phyloP scores from a whole-genome alignment of 1,140 invertebrate genomes.

The Trypoxylus dichotomus region DNA sequence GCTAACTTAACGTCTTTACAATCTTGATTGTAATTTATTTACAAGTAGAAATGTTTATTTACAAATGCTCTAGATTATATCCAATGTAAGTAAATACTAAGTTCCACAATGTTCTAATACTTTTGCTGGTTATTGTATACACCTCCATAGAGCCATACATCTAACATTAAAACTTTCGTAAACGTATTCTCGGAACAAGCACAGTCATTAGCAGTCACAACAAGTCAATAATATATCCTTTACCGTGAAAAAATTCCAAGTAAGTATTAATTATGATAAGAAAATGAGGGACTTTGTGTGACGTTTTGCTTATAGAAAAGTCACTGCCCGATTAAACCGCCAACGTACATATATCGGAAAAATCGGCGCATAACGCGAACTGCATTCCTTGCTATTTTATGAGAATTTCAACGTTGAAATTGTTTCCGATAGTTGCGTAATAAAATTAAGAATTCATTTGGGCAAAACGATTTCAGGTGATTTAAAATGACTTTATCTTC shows the following conservation, averaged over 20 bases:
- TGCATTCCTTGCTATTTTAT: no score
- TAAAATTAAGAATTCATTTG: no score
- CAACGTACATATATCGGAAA: neutral
- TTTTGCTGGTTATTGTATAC: neutral
- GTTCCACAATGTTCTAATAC: no score
- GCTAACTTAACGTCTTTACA: no score
- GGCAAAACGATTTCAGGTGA: no score
- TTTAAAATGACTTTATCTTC: no score
- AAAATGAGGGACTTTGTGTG: neutral
- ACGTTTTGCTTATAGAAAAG: neutral
- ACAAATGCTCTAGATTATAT: no score
- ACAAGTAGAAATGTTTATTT: no score
- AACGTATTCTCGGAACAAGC: neutral
- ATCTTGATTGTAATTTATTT: no score
- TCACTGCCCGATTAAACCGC: neutral
- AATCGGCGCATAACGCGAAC: neutral
- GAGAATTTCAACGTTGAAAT: no score
- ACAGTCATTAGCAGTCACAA: conserved; percentile 13
- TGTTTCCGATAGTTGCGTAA: no score
- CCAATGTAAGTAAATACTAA: no score
- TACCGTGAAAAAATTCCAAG: conserved; percentile 19
- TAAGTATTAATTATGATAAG: conserved; percentile 21
- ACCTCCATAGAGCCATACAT: neutral
- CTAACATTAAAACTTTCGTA: conserved; percentile 23
- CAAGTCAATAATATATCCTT: conserved; percentile 16